Conservation (phyloP, 2,888 invertebrate genomes). For the Agrotis ipsilon region DNA sequence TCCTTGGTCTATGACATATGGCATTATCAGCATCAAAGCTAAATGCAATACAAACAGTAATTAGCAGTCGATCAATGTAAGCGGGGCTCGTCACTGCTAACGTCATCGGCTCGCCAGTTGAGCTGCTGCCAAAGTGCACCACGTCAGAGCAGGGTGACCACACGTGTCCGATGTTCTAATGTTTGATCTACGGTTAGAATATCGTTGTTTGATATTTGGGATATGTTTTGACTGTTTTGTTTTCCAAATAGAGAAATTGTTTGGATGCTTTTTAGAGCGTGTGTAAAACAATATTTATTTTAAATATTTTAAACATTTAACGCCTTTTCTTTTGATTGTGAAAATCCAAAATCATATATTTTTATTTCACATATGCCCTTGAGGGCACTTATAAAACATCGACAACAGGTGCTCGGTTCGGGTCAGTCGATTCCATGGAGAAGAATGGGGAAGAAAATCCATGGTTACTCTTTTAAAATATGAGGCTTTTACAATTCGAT, state of each 20-base stretch:
- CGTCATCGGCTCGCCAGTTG: constrained; percentile 53
- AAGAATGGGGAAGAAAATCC: too few relatives aligned
- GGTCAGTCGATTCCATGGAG: too few relatives aligned
- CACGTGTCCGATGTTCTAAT: background rate
- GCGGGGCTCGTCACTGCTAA: constrained; percentile 43
- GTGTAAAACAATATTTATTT: too few relatives aligned
- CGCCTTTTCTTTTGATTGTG: too few relatives aligned
- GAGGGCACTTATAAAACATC: too few relatives aligned
- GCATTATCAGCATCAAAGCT: background rate
- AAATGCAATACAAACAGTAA: constrained; percentile 23
- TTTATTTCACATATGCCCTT: too few relatives aligned
- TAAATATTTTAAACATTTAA: too few relatives aligned
- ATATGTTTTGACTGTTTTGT: background rate
- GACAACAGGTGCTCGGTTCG: too few relatives aligned
- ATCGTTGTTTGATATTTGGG: background rate
- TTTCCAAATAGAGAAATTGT: background rate
- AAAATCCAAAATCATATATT: too few relatives aligned
- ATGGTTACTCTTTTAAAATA: too few relatives aligned
- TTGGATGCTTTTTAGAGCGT: background rate
- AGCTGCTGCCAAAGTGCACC: constrained; percentile 61
- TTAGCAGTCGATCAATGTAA: constrained; percentile 11
- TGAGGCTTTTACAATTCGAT: too few relatives aligned
- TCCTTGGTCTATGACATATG: background rate
- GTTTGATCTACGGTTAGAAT: too few relatives aligned
- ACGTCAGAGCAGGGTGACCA: constrained; percentile 51